Evolutionary conservation across 2,113 vertebrate species (phyloP).

Genomic region (Poeciliopsis occidentalis): DNA sequence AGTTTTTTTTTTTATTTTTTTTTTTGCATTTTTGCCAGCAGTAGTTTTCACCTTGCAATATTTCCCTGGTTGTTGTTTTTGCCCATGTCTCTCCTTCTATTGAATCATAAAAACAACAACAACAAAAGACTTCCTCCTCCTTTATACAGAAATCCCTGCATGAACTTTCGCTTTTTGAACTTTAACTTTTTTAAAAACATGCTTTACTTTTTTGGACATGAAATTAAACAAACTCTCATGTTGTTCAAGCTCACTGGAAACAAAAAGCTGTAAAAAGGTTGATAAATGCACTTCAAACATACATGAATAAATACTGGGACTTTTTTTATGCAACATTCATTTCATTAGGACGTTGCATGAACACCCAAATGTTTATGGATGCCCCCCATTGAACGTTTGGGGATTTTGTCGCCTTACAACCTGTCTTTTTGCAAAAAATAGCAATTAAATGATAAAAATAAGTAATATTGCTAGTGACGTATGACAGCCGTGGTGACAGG

Average conservation of each 20-base stretch:
- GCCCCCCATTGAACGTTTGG: background rate
- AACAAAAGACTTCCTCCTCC: background rate
- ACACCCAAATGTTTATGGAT: background rate
- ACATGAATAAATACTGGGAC: background rate
- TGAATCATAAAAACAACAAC: background rate
- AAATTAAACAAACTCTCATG: background rate
- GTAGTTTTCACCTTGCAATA: background rate
- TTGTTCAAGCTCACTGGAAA: background rate
- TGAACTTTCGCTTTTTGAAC: too few relatives aligned
- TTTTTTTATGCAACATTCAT: background rate
- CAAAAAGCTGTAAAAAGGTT: background rate
- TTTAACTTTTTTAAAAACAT: background rate
- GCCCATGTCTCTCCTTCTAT: background rate
- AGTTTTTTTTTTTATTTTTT: background rate
- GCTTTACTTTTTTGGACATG: background rate
- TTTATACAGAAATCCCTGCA: background rate
- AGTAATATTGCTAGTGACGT: constrained; percentile 19
- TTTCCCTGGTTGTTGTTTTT: background rate
- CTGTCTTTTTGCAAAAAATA: background rate
- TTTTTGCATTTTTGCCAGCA: background rate
- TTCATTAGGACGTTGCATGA: background rate
- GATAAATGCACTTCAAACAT: background rate
- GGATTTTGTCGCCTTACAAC: background rate
- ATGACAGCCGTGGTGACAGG: constrained; percentile 49
- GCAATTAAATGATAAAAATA: background rate